These are phyloP conservation scores for Actinostola sp. DNA, from an alignment of 92 coral and sea anemone genomes.

Conservation along the genomic window DNA sequence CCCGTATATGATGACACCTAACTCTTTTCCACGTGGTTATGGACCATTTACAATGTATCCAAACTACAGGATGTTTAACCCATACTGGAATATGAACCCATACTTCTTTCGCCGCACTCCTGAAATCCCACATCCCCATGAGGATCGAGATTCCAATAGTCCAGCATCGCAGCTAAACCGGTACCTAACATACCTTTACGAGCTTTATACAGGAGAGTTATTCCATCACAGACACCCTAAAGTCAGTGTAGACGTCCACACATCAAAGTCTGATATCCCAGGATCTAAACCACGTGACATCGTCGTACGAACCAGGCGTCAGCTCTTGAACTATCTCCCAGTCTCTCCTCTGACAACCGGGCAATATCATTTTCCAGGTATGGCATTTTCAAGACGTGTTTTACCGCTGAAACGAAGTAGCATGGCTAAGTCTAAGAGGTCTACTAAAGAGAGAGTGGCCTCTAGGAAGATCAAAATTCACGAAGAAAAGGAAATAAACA, in stretches of 20 bases:
- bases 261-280: conserved; percentile 89
- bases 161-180: conserved; percentile 13
- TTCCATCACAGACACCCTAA: conserved; percentile 72
- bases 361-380: conserved; percentile 16
- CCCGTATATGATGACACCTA: conserved; percentile 5
- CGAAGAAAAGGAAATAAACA: background rate
- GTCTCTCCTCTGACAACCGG: conserved; percentile 51
- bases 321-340: conserved; percentile 56
- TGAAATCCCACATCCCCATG: conserved; percentile 23
- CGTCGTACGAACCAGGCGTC: conserved; percentile 56
- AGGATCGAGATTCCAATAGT: conserved; percentile 23
- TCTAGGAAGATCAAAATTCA: background rate
- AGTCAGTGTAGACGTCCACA: conserved; percentile 88
- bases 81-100: conserved; percentile 28
- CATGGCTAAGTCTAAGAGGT: conserved; percentile 6
- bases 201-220: conserved; percentile 49
- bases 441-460: background rate
- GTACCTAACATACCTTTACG: conserved; percentile 47
- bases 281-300: conserved; percentile 38
- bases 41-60: conserved; percentile 26
- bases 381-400: background rate
- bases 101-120: conserved; percentile 16
- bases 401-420: background rate
- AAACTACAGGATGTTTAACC: conserved; percentile 19
- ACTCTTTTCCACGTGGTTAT: conserved; percentile 10